A percentile compares a stretch with the other conserved stretches of the same genome.
phyloP scores from a whole-genome alignment of 2,113 vertebrate species.

The Sciurus niger region DNA sequence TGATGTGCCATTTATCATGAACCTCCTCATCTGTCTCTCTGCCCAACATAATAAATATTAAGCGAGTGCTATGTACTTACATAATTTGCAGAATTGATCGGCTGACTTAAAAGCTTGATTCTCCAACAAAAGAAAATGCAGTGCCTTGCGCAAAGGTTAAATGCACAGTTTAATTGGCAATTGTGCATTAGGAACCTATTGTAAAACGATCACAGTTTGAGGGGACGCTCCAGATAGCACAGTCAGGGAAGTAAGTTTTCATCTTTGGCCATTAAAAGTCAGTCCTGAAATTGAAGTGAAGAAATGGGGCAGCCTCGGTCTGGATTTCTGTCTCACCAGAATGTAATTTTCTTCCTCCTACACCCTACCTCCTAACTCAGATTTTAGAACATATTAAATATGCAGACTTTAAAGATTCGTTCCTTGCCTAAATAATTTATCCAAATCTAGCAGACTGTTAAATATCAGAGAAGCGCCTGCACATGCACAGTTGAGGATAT shows the following conservation, averaged over 20 bases:
- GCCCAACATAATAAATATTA: slow-evolving; percentile 55
- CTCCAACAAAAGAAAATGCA: slow-evolving; percentile 81
- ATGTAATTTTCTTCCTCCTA: neutral
- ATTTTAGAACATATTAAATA: slow-evolving; percentile 59
- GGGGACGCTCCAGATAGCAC: slow-evolving; percentile 38
- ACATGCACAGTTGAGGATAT: neutral
- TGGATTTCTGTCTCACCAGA: slow-evolving; percentile 27
- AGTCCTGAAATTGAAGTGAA: slow-evolving; percentile 27
- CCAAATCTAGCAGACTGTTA: neutral
- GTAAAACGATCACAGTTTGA: slow-evolving; percentile 39
- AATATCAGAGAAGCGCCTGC: neutral
- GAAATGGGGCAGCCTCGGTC: neutral
- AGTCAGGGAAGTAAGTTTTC: slow-evolving; percentile 60
- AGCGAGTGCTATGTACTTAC: slow-evolving; percentile 73
- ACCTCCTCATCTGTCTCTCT: slow-evolving; percentile 61
- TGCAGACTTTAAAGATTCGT: slow-evolving; percentile 43
- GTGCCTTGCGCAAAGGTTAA: slow-evolving; percentile 84
- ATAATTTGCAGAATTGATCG: slow-evolving; percentile 83
- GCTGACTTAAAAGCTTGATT: slow-evolving; percentile 78
- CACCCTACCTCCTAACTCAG: neutral
- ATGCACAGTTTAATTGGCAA: slow-evolving; percentile 76
- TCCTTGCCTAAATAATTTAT: slow-evolving; percentile 63
- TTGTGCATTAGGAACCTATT: slow-evolving; percentile 65
- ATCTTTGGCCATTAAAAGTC: slow-evolving; percentile 62
- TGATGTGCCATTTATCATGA: slow-evolving; percentile 5